Evolutionary conservation across 2,888 invertebrate genomes (phyloP), one percentile per base, ranked within the genome.

Genomic region (Lottia gigantea): DNA sequence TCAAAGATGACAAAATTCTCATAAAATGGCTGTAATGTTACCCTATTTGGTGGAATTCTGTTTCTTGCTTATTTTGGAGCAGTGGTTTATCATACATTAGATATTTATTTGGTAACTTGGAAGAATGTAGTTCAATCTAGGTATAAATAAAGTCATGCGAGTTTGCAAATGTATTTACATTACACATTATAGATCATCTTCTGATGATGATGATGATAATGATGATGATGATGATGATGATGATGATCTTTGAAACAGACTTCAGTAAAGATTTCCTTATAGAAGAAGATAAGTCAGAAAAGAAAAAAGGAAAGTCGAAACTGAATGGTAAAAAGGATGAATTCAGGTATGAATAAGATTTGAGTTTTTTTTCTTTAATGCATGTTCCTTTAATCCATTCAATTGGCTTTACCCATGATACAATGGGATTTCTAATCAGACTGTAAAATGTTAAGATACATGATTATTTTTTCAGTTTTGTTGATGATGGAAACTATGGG

Each of bases 401-500:
- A 2, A 31, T 31, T 31, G 31, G 6, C 31, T 31, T 31, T 31
- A 4, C 31, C 31, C 31, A 31, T 6, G 6, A 6, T 31, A 31
- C 31, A 4, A 31, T 31, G 3, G 6, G 2, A 31, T 31, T 31
- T 31, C 31, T 31, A 31, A 4, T 2, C 31, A 31, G 31, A 31
- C 31, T 4, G 3, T 31, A 31, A 6, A 6, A 31, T 40, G 40
- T 6, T 40, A 6, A 1, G 11, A 11, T 40, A 40, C 40, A 40
- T 40, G 40, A 6, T 40, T 40, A 25, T 15, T 15, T n/a, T 70
- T 70, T 6, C 45, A 82, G 80, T 66, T 80, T 79, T 74, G 70
- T 71, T 45, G 80, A 78, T 80, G 80, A 80, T 76, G 81, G 80
- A 12, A 77, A 82, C 70, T 79, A 75, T 66, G 66, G 77, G 12